Evolutionary conservation across 2,113 vertebrate species (phyloP).

Genomic region (Chinchilla lanigera): DNA sequence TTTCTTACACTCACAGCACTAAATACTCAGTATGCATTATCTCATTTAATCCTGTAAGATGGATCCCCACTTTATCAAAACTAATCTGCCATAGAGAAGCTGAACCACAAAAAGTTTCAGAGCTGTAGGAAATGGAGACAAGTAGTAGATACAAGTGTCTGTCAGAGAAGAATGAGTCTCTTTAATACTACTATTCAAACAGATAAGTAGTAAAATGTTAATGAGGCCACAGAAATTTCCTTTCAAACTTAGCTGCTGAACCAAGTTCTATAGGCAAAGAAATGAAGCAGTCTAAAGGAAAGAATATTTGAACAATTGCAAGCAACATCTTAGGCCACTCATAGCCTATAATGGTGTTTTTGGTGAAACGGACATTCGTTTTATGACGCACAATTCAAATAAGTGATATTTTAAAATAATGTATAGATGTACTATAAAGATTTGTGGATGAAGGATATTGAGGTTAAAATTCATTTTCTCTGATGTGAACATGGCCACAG

Average conservation of each 20-base stretch:
- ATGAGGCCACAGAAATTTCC: background rate
- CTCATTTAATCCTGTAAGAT: background rate
- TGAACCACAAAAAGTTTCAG: background rate
- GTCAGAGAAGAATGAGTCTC: background rate
- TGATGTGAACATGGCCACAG: background rate
- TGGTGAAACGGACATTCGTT: too few species aligned
- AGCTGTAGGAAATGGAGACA: background rate
- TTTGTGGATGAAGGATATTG: background rate
- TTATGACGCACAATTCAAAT: background rate
- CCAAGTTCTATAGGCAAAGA: background rate
- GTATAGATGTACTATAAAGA: background rate
- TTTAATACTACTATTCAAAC: background rate
- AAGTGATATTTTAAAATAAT: background rate
- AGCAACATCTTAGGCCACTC: background rate
- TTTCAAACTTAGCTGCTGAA: background rate
- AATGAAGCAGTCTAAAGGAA: background rate
- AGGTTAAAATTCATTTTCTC: background rate
- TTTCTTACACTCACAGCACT: background rate
- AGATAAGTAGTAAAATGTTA: background rate
- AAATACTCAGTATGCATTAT: background rate
- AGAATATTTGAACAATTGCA: background rate
- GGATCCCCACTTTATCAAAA: background rate
- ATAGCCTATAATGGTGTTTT: background rate
- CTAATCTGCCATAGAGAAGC: background rate
- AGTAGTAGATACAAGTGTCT: background rate